Percentiles rank a stretch among this genome's conserved stretches.
Evolutionary conservation across 2,888 invertebrate genomes (phyloP).

Genomic region (Drosophila hamatofila): DNA sequence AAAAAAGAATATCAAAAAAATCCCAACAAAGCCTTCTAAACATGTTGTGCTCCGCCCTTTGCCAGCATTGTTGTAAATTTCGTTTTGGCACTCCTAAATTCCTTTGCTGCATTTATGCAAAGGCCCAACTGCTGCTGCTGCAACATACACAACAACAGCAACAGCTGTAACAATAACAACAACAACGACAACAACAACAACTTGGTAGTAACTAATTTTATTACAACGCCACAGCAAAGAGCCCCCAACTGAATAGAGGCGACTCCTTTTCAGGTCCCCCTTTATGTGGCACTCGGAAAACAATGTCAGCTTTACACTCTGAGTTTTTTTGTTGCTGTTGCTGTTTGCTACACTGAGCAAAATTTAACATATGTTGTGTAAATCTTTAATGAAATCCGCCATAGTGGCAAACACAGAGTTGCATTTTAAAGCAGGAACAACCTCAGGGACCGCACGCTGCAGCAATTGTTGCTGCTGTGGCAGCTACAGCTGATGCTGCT

Average conservation of each 20-base stretch:
- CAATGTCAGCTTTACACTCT: conserved; percentile 78
- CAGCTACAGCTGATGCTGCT: conserved; percentile 16
- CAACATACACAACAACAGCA: conserved; percentile 18
- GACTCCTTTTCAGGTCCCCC: neutral
- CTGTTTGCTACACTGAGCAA: conserved; percentile 39
- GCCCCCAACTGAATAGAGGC: conserved; percentile 61
- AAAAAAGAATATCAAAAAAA: conserved; percentile 6
- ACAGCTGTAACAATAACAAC: conserved; percentile 21
- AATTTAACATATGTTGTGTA: conserved; percentile 79
- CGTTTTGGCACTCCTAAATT: conserved; percentile 73
- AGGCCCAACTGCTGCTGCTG: conserved; percentile 31
- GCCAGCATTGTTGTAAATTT: conserved; percentile 73
- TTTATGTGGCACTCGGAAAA: conserved; percentile 34
- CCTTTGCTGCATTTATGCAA: conserved; percentile 80
- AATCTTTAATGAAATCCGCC: conserved; percentile 78
- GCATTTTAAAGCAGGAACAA: conserved; percentile 67
- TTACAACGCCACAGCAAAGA: conserved; percentile 69
- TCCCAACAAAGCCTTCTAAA: conserved; percentile 34
- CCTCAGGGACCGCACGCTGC: conserved; percentile 20
- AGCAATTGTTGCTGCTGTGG: conserved; percentile 34
- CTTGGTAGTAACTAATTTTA: conserved; percentile 67
- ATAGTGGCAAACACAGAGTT: conserved; percentile 71
- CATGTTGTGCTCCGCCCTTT: conserved; percentile 28
- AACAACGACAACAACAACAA: conserved; percentile 25
- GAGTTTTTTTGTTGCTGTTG: conserved; percentile 63